Conservation (phyloP, 2,888 invertebrate species). For the Campaea margaritaria region DNA sequence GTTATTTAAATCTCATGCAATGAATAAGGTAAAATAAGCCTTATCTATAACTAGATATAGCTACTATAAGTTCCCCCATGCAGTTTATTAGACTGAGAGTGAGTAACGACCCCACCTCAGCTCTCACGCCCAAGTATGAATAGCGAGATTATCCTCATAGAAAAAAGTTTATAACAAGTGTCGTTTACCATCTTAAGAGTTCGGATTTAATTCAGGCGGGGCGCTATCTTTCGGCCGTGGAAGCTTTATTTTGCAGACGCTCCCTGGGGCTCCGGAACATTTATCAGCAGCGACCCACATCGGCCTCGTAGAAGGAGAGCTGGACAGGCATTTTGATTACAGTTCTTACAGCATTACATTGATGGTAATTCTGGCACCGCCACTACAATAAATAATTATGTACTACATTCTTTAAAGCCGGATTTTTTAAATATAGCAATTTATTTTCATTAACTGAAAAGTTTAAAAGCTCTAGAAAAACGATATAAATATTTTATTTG, state of each 20-base stretch:
- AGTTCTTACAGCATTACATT: not conserved
- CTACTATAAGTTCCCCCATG: not conserved
- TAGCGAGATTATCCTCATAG: conserved; percentile 40
- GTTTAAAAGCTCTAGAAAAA: too few relatives aligned
- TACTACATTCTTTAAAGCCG: too few relatives aligned
- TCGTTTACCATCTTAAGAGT: conserved; percentile 53
- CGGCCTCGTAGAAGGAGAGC: conserved; percentile 57
- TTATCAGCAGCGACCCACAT: conserved; percentile 79
- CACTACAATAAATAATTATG: too few relatives aligned
- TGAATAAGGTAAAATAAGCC: not conserved
- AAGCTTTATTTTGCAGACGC: conserved; percentile 61
- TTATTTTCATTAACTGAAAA: too few relatives aligned
- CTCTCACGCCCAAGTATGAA: conserved; percentile 31
- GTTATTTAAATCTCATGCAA: not conserved
- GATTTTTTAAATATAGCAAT: too few relatives aligned
- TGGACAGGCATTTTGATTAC: not conserved
- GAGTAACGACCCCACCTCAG: conserved; percentile 20
- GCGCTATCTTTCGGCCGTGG: conserved; percentile 59
- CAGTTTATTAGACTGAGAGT: conserved; percentile 24
- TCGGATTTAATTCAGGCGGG: conserved; percentile 55
- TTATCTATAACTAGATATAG: not conserved
- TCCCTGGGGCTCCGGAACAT: conserved; percentile 68
- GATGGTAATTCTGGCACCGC: not conserved
- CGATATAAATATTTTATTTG: too few relatives aligned
- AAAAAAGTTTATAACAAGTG: conserved; percentile 45